A percentile compares a stretch with the other conserved stretches of the same genome.
phyloP scores from a whole-genome alignment of 1,140 invertebrate species.

The Eciton burchellii region DNA sequence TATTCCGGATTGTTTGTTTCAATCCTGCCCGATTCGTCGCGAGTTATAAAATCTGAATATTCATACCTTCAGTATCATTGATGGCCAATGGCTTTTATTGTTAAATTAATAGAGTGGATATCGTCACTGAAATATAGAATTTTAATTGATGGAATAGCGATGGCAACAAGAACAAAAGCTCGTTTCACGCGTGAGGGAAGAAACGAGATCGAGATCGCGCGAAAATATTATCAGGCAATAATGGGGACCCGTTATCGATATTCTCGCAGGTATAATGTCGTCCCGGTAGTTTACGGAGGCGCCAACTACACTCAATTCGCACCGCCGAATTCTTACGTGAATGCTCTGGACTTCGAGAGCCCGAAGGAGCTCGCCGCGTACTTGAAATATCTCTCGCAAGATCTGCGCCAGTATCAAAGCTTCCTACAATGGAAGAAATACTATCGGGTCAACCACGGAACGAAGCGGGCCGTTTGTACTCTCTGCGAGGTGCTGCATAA shows the following conservation, averaged over 20 bases:
- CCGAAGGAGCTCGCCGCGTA: conserved; percentile 85
- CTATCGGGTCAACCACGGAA: conserved; percentile 72
- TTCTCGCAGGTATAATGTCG: conserved; percentile 79
- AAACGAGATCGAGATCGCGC: neutral
- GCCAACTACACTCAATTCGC: conserved; percentile 86
- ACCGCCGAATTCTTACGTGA: conserved; percentile 88
- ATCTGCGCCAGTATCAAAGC: conserved; percentile 82
- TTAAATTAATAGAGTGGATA: too few species aligned
- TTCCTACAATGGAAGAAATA: conserved; percentile 86
- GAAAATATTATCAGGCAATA: conserved; percentile 17
- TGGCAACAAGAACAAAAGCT: too few species aligned
- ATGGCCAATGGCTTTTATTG: too few species aligned
- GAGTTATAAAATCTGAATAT: too few species aligned
- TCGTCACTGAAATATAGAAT: too few species aligned
- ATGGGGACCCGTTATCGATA: conserved; percentile 17
- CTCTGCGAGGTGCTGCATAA: conserved; percentile 75
- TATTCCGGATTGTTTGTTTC: neutral
- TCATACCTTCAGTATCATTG: too few species aligned
- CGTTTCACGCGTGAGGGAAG: neutral
- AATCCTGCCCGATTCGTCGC: neutral
- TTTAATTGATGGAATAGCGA: too few species aligned
- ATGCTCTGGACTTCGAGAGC: conserved; percentile 86
- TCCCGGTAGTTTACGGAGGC: conserved; percentile 86
- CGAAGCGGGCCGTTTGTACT: conserved; percentile 63
- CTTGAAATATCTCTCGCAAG: conserved; percentile 83